A percentile compares a stretch with the other conserved stretches of the same genome.
phyloP scores from a whole-genome alignment of 2,888 invertebrate genomes.

The Ernsta delagoae region DNA sequence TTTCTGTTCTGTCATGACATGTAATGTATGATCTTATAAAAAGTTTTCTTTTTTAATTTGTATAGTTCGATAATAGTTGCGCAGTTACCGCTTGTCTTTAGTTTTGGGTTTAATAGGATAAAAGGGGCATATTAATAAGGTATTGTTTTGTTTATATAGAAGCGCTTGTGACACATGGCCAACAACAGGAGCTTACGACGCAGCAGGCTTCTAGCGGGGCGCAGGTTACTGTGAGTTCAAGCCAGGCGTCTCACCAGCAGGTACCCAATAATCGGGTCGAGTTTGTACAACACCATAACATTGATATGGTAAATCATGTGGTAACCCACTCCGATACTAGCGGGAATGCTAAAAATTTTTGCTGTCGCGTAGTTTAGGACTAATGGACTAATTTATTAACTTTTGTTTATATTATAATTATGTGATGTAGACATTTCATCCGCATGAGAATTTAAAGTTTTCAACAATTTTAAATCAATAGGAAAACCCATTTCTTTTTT shows the following conservation, averaged over 20 bases:
- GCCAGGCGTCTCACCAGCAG: slow-evolving; percentile 76
- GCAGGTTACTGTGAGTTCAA: slow-evolving; percentile 69
- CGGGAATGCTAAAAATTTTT: slow-evolving; percentile 67
- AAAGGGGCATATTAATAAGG: background rate
- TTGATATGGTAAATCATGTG: slow-evolving; percentile 83
- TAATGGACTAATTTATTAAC: slow-evolving; percentile 36
- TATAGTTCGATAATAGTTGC: slow-evolving; percentile 19
- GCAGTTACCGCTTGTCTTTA: slow-evolving; percentile 15
- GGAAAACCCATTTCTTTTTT: background rate
- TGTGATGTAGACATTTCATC: slow-evolving; percentile 16
- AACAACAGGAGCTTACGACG: slow-evolving; percentile 72
- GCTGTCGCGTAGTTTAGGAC: slow-evolving; percentile 58
- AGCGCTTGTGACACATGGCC: slow-evolving; percentile 76
- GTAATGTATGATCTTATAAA: slow-evolving; percentile 23
- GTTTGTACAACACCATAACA: slow-evolving; percentile 84
- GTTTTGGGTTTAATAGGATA: background rate
- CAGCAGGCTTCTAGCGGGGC: slow-evolving; percentile 54
- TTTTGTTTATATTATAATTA: background rate
- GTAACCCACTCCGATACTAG: slow-evolving; percentile 70
- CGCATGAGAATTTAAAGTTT: slow-evolving; percentile 25
- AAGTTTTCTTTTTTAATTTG: slow-evolving; percentile 10
- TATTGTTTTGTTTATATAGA: slow-evolving; percentile 55
- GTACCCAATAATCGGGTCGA: slow-evolving; percentile 84
- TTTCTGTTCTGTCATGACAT: slow-evolving; percentile 27
- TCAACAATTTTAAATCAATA: background rate